Conservation (phyloP, 1,140 invertebrate genomes). For the Papilio polytes region DNA sequence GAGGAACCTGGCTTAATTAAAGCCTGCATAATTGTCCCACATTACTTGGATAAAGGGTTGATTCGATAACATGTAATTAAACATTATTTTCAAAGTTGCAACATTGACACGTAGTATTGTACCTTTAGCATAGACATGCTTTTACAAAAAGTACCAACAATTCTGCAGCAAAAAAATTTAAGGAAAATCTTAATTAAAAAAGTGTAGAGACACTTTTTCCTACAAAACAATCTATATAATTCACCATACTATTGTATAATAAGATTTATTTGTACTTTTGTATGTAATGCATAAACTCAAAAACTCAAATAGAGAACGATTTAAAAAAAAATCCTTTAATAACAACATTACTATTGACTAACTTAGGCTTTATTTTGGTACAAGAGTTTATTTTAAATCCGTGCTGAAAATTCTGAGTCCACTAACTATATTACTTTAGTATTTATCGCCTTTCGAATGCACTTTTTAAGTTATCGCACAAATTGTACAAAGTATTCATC, state of each 20-base stretch:
- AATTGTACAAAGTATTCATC: not conserved
- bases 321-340: too few relatives aligned
- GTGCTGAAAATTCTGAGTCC: too few relatives aligned
- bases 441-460: not conserved
- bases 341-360: too few relatives aligned
- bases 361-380: too few relatives aligned
- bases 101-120: not conserved
- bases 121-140: too few relatives aligned
- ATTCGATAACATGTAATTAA: conserved; percentile 13
- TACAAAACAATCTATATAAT: not conserved
- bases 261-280: too few relatives aligned
- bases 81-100: conserved; percentile 6
- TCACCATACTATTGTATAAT: too few relatives aligned
- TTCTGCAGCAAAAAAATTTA: not conserved
- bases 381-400: too few relatives aligned
- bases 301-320: too few relatives aligned
- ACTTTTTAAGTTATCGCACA: not conserved
- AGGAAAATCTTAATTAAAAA: not conserved
- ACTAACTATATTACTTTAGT: not conserved
- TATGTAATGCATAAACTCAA: too few relatives aligned
- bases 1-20: conserved; percentile 58
- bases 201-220: too few relatives aligned
- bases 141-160: not conserved
- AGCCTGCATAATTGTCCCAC: conserved; percentile 22
- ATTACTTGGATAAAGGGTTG: not conserved